phyloP scores from a whole-genome alignment of 2,797 vertebrate genomes.

The Rhadinocentrus ornatus region DNA sequence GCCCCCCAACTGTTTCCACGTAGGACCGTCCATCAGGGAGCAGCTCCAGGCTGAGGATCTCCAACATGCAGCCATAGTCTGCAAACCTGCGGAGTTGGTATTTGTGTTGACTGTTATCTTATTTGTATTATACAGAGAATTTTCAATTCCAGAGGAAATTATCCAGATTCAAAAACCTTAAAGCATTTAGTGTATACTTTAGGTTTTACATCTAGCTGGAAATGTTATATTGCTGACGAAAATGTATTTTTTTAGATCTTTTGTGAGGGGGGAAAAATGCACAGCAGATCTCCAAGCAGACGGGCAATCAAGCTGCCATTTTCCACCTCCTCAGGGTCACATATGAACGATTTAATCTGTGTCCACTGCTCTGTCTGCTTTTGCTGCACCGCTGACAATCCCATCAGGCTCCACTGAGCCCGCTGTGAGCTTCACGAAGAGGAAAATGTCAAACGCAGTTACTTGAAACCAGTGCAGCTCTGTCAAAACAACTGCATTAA shows the following conservation, averaged over 20 bases:
- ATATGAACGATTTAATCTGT: slow-evolving; percentile 49
- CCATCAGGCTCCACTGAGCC: slow-evolving; percentile 21
- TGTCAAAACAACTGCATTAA: slow-evolving; percentile 6
- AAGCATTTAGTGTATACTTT: neutral
- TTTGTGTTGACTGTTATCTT: neutral
- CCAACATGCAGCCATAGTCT: slow-evolving; percentile 91
- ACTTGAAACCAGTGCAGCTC: neutral
- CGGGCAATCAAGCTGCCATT: slow-evolving; percentile 35
- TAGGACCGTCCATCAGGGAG: slow-evolving; percentile 89
- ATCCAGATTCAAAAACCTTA: neutral
- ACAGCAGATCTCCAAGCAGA: slow-evolving; percentile 35
- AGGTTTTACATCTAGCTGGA: neutral
- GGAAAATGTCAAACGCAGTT: slow-evolving; percentile 27
- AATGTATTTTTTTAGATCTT: neutral
- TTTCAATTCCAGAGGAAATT: no score
- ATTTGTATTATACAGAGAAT: neutral
- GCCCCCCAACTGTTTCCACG: slow-evolving; percentile 87
- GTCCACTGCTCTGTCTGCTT: slow-evolving; percentile 19
- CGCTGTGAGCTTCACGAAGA: slow-evolving; percentile 27
- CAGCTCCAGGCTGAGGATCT: slow-evolving; percentile 85
- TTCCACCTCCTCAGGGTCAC: slow-evolving; percentile 35
- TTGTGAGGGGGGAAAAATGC: neutral
- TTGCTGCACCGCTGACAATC: slow-evolving; percentile 4
- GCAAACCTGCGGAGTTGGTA: slow-evolving; percentile 82
- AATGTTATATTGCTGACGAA: neutral